Base-by-base conservation (phyloP, 2,888 invertebrate genomes). In the Cabera pusaria region DNA sequence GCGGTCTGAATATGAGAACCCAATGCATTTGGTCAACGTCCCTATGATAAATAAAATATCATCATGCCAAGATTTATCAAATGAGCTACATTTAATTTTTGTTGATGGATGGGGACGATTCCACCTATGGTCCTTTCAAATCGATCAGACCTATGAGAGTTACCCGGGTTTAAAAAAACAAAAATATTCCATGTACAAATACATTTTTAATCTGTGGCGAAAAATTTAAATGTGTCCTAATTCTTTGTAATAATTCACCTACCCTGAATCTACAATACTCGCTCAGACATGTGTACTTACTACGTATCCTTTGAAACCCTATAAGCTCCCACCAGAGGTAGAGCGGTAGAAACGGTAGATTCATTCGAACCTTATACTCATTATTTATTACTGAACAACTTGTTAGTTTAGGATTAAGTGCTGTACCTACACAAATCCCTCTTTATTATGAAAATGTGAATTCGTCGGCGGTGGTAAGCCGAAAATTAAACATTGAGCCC, bases 321-420 rank as follows among this genome's bases (percentile, higher is more conserved):
- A 22, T 32, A 27, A 22, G 18, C 32, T 20, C 21, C 22, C 36
- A 16, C 18, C 31, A 35, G 31, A 39, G 34, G 34, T 38, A 31
- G 24, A 23, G 16, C n/a, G n/a, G n/a, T n/a, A n/a, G n/a, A 45
- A 45, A 33, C 29, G 18, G 41, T 6, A 36, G 22, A 34, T 43
- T 38, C 40, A 40, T 34, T 33, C 34, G 24, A 44, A 42, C 20
- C 36, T 41, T 39, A 17, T 24, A 17, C 18, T 44, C 44, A 35
- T 52, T 49, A 50, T 50, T 50, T 48, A 53, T 48, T 48, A 45
- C 37, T 8, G 20, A 53, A 46, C 24, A 36, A 53, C 44, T 42
- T 50, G 52, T 48, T 53, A 50, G 50, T 53, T 50, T 50, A 53
- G 53, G 50, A 53, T 50, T 50, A 50, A 44, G 36, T 26, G 27